phyloP scores from a whole-genome alignment of 2,888 invertebrate species.

The Gisinianus flammeolus region DNA sequence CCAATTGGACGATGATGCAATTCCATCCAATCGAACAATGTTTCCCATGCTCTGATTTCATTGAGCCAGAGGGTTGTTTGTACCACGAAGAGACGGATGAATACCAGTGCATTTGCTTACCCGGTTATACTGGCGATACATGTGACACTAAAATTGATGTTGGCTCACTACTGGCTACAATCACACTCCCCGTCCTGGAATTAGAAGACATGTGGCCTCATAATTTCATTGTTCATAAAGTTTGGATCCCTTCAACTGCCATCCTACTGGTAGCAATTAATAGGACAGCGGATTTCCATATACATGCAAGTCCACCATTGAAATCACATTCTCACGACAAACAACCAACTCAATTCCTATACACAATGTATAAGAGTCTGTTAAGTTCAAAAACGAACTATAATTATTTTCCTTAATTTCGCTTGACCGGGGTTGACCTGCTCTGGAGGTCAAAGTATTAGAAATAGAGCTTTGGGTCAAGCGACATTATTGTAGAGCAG shows the following conservation, averaged over 20 bases:
- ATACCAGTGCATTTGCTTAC: slow-evolving; percentile 12
- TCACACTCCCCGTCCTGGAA: background rate
- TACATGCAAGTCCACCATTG: slow-evolving; percentile 22
- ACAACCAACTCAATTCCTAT: too few species aligned
- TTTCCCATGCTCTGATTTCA: slow-evolving; percentile 16
- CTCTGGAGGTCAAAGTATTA: too few species aligned
- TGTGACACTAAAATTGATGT: background rate
- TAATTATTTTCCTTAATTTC: too few species aligned
- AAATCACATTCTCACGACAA: too few species aligned
- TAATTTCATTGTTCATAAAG: slow-evolving; percentile 19
- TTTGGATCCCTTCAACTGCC: background rate
- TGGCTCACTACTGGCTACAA: background rate
- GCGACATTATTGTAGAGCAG: too few species aligned
- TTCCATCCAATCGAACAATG: too few species aligned
- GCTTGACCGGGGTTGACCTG: too few species aligned
- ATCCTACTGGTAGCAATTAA: background rate
- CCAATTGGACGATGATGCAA: too few species aligned
- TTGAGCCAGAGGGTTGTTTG: background rate
- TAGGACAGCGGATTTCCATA: background rate
- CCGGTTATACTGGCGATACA: background rate
- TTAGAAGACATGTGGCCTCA: slow-evolving; percentile 4
- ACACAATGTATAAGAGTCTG: too few species aligned
- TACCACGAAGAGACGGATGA: background rate
- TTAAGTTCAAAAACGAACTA: too few species aligned
- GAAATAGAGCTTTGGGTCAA: too few species aligned